Evolutionary conservation across 2,797 vertebrate species (phyloP), one percentile per base, ranked within the genome.

Genomic region (Pristis pectinata): DNA sequence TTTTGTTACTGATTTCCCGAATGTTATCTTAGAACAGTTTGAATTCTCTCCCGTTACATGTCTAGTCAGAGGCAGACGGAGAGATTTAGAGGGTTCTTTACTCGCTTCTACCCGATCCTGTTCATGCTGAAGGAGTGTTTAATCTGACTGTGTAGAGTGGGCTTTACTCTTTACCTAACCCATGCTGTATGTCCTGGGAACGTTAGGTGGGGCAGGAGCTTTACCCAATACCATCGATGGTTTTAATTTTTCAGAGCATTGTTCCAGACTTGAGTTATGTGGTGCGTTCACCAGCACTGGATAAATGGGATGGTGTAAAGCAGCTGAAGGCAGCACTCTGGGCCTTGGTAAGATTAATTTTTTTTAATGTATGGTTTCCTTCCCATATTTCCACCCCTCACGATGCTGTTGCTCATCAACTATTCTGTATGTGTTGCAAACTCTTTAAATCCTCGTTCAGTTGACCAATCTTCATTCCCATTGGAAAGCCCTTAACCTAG

Each of bases 281-380:
- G 0, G 97, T 99, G 95, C 99, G 98, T 96, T 98, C 98, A 95
- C 98, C 99, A 95, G 98, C 98, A 97, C 97, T 99, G 97, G 99
- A 99, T 97, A 99, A 98, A 95, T 99, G 99, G 99, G 99, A 99
- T 97, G 99, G 99, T 96, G 98, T 99, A 95, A 99, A 99, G 96
- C 98, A 99, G 95, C 97, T 99, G 96, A 99, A 99, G 97, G 98
- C 99, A 95, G 98, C 99, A 94, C 98, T 99, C 95, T 99, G 99
- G 99, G 98, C 99, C 76, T 96, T 99, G 98, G 99, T 99, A 95
- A 97, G 98, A 97, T 30, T 59, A 15, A 19, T 77, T 77, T 77
- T 74, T 77, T 67, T 19, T n/a, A n/a, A n/a, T n/a, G 10, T 8
- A 11, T 37, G 56, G 59, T 89, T 89, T 59, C 53, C 56, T 56